Evolutionary conservation across 37 sponge, comb jelly and placozoan species (phyloP).

Genomic region (Agelas oroides): DNA sequence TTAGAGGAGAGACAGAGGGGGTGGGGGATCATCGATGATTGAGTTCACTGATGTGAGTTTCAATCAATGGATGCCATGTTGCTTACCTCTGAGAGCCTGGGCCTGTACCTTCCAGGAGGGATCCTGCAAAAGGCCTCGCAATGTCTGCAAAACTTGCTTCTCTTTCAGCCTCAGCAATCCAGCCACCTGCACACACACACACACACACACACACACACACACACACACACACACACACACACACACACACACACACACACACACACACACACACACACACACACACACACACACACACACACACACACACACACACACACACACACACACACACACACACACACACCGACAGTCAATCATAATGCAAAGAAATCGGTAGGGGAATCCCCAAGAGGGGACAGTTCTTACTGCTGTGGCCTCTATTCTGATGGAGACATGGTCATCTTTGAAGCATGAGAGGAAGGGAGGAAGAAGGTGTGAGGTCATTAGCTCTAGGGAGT

Average conservation of each 20-base stretch:
- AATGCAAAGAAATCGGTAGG: no score
- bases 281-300: no score
- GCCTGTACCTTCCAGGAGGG: slow-evolving; percentile 75
- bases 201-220: no score
- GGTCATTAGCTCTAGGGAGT: slow-evolving; percentile 87
- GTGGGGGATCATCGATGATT: not conserved
- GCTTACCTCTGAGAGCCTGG: slow-evolving; percentile 72
- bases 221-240: no score
- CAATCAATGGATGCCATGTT: not conserved
- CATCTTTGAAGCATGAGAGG: slow-evolving; percentile 82
- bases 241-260: no score
- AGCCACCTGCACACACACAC: slow-evolving; percentile 55
- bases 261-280: no score
- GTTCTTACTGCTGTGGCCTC: slow-evolving; percentile 73
- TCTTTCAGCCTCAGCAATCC: slow-evolving; percentile 49
- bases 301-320: no score
- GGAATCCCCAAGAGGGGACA: no score
- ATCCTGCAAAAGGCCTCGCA: slow-evolving; percentile 67
- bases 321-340: slow-evolving; percentile 32
- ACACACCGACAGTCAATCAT: not conserved
- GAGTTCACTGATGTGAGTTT: not conserved
- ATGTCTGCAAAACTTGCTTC: slow-evolving; percentile 28
- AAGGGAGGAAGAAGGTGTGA: slow-evolving; percentile 77
- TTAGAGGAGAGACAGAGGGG: not conserved
- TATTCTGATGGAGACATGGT: slow-evolving; percentile 81